Base-by-base conservation (phyloP, 1,140 invertebrate species). In the Rhagoletis pomonella region DNA sequence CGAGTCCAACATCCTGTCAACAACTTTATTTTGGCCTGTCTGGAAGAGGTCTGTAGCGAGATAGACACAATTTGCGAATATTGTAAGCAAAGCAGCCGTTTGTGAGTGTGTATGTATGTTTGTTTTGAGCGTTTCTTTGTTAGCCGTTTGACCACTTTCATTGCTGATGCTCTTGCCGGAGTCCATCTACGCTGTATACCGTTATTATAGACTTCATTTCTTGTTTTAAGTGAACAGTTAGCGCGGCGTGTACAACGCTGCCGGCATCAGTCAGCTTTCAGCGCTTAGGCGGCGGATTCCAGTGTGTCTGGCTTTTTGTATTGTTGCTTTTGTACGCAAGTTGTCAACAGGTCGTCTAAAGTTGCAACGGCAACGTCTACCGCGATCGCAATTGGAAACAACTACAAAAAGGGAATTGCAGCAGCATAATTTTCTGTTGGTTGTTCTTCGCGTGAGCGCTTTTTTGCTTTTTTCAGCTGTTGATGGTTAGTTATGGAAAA, bases 1-100 rank as follows among this genome's bases (percentile, higher is more conserved):
- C 73, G 47, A 50, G 73, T 81, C 50, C 73, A 81, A 55, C 47
- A 81, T 81, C 73, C 73, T 81, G 73, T 81, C 47, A 58, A n/a
- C n/a, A 42, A 17, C 44, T 10, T 81, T 81, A 55, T 50, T 81
- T 81, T 50, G 42, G 47, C 73, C 55, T 10, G 73, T 81, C 73
- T 81, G 73, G 47, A 55, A 14, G 47, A 47, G 47, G 73, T 55
- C 47, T 81, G 67, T 14, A 42, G 19, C 65, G 65, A 29, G 60
- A 62, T 62, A n/a, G n/a, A 81, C 4, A 14, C 12, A 17, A 19
- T 50, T 9, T 55, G 17, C 19, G 39, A 4, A 44, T 47, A 17
- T 14, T 10, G 3, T 19, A 55, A 81, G 55, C 10, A 29, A 0
- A 42, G 55, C 17, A 19, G 6, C 9, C 9, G 12, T 62, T n/a